A percentile compares a stretch with the other conserved stretches of the same genome.
phyloP scores from a whole-genome alignment of 2,797 vertebrate species.

The Sebastiscus tertius region DNA sequence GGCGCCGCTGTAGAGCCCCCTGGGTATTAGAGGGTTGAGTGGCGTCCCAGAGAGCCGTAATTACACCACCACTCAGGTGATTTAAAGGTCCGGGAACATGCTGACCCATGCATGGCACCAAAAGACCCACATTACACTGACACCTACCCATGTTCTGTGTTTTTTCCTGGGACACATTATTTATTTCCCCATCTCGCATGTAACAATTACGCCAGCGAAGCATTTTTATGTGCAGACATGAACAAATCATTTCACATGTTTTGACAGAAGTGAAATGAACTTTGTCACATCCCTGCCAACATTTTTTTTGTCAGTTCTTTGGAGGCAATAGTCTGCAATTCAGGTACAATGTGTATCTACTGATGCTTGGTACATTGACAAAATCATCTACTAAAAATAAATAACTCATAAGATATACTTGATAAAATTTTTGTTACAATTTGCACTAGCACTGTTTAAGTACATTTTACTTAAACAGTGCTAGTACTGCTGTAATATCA shows the following conservation, averaged over 20 bases:
- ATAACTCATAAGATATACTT: not conserved
- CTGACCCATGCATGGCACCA: conserved; percentile 75
- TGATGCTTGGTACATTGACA: not conserved
- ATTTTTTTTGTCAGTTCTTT: not conserved
- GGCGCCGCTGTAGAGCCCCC: conserved; percentile 79
- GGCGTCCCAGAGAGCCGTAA: conserved; percentile 79
- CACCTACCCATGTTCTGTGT: conserved; percentile 43
- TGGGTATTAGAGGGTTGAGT: conserved; percentile 81
- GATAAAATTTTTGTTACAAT: not conserved
- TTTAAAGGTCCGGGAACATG: conserved; percentile 76
- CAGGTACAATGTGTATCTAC: not conserved
- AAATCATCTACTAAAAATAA: not conserved
- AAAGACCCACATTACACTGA: conserved; percentile 51
- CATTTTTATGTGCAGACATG: conserved; percentile 6
- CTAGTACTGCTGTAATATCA: not conserved
- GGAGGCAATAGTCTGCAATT: not conserved
- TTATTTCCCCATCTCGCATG: conserved; percentile 1
- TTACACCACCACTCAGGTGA: conserved; percentile 80
- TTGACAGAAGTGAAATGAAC: conserved; percentile 1
- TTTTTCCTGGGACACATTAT: conserved; percentile 8
- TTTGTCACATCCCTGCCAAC: not conserved
- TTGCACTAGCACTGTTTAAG: not conserved
- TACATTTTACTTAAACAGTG: no score
- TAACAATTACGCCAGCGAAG: not conserved
- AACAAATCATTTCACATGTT: conserved; percentile 12